A percentile compares a stretch with the other conserved stretches of the same genome.
phyloP scores from a whole-genome alignment of 1,140 invertebrate genomes.

The Conus ventricosus region DNA sequence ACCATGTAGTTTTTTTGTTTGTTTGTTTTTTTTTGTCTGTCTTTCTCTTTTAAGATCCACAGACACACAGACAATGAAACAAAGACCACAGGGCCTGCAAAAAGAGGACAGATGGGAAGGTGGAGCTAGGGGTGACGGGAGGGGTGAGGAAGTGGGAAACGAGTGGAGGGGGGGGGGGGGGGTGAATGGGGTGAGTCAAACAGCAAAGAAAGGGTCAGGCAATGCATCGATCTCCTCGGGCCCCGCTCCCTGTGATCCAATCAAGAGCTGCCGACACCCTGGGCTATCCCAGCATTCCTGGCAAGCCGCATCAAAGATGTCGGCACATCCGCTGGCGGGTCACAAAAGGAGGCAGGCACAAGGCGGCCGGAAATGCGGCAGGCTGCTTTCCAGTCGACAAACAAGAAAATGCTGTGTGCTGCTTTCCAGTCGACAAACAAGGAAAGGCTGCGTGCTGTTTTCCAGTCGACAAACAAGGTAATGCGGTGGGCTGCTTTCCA shows the following conservation, averaged over 20 bases:
- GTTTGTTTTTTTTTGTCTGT: no score
- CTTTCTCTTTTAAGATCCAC: neutral
- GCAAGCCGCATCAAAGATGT: constrained; percentile 1
- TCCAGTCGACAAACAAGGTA: no score
- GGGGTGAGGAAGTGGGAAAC: no score
- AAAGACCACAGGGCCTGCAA: neutral
- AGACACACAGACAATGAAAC: no score
- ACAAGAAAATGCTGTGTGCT: no score
- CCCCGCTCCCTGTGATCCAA: neutral
- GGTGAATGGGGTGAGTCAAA: neutral
- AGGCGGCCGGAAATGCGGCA: neutral
- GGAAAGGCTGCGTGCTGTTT: no score
- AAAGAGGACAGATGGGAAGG: neutral
- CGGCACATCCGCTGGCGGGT: constrained; percentile 2
- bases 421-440: no score
- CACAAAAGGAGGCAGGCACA: neutral
- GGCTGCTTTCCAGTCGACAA: no score
- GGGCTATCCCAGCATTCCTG: neutral
- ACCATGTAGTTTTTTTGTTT: neutral
- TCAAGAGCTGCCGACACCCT: neutral
- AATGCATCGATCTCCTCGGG: neutral
- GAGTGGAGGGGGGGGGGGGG: no score
- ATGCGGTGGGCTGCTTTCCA: no score
- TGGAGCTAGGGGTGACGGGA: no score
- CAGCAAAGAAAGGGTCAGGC: neutral